Evolutionary conservation across 2,113 vertebrate genomes (phyloP).

Genomic region (Carassius carassius): DNA sequence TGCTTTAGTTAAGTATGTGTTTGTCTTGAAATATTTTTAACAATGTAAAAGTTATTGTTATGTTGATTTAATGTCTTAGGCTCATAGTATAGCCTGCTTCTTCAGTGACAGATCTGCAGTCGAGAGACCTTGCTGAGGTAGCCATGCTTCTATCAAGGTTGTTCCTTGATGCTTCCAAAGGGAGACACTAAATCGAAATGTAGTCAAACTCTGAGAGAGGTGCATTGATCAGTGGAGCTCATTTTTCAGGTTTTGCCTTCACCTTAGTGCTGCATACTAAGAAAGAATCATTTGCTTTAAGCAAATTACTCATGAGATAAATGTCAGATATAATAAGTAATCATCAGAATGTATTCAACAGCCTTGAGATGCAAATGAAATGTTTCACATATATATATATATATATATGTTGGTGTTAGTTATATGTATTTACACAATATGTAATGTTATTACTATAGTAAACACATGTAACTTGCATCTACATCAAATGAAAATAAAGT

Average conservation of each 20-base stretch:
- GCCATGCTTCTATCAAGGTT: conserved; percentile 13
- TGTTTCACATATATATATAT: too few species aligned
- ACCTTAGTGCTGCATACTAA: conserved; percentile 9
- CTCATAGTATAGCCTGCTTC: background rate
- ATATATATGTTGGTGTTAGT: too few species aligned
- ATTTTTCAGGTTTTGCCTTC: conserved; percentile 20
- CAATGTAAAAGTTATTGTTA: background rate
- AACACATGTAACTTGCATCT: background rate
- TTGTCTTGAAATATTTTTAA: background rate
- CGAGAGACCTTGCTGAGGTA: background rate
- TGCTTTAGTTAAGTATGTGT: background rate
- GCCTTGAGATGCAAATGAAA: background rate
- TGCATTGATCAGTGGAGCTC: conserved; percentile 9
- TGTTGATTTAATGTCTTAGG: background rate
- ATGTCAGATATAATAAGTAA: conserved; percentile 20
- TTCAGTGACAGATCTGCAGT: background rate
- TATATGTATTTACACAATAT: background rate
- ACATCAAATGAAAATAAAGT: background rate
- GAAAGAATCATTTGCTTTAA: background rate
- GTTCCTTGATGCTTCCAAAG: background rate
- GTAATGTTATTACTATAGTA: background rate
- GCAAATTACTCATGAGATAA: conserved; percentile 10
- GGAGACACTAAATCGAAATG: conserved; percentile 27
- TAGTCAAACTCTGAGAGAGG: conserved; percentile 30
- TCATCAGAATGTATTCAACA: background rate